Percentiles rank a stretch among this genome's conserved stretches.
phyloP scores from a whole-genome alignment of 2,888 invertebrate species.

The Leucania comma region DNA sequence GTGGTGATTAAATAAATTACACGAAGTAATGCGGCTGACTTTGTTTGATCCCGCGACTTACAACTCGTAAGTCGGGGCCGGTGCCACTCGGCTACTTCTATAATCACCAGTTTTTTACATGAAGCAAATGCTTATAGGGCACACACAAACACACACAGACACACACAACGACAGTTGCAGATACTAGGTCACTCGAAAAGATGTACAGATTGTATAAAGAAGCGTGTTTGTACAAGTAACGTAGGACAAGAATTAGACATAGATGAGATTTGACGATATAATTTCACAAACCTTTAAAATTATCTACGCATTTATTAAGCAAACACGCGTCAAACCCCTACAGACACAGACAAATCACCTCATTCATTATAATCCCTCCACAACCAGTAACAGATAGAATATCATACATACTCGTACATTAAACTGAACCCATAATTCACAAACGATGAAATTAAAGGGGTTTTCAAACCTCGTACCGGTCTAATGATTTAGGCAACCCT shows the following conservation, averaged over 20 bases:
- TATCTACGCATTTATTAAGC: not conserved
- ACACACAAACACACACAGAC: no score
- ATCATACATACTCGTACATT: constrained; percentile 43
- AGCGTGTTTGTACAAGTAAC: not conserved
- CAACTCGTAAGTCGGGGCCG: no score
- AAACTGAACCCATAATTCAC: constrained; percentile 38
- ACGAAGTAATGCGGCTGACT: no score
- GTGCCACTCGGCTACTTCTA: no score
- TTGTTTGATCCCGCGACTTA: no score
- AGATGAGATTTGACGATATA: not conserved
- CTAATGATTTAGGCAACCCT: constrained; percentile 56
- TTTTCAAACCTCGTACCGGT: constrained; percentile 34
- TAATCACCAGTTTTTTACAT: no score
- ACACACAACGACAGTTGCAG: not conserved
- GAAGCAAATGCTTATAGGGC: no score
- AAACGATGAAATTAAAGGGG: constrained; percentile 47
- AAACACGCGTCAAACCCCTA: constrained; percentile 12
- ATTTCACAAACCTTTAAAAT: not conserved
- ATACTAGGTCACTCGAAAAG: not conserved
- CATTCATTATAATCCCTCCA: constrained; percentile 16
- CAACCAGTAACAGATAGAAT: constrained; percentile 14
- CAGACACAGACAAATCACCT: constrained; percentile 25
- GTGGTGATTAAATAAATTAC: no score
- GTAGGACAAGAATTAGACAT: not conserved
- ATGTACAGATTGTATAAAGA: not conserved